Base-by-base conservation (phyloP, 1,140 invertebrate genomes). In the Maconellicoccus hirsutus region DNA sequence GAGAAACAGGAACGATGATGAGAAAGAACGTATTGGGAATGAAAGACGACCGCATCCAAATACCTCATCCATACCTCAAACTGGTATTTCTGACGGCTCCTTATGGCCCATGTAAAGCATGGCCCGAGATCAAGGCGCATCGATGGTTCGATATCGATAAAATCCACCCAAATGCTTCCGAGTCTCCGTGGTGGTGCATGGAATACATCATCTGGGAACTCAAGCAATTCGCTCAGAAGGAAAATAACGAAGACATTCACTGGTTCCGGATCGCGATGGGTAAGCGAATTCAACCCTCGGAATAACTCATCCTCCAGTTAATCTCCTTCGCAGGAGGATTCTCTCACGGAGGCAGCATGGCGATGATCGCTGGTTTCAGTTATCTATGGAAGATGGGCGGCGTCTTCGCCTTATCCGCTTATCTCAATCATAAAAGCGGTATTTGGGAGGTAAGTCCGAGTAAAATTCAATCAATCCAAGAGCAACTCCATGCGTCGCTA, bases 311-410 rank as follows among this genome's bases (percentile, higher is more conserved):
- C n/a, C 33, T 38, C 14, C 6, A 38, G 29, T 33, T 6, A 33
- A 33, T 29, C 70, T 71, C n/a, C n/a, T 61, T 78, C 80, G 69
- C 72, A 84, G 86, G 86, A 77, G 89, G 89, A 8, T 89, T 90
- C 77, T 90, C 89, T 29, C 90, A 90, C 87, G 89, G 89, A 29
- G 89, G 88, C 14, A 84, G 85, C 0, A 76, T 90, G 72, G 82
- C 88, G 0, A 75, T 89, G 12, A 86, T 91, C 73, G 78, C 85
- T 22, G 86, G 81, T 1, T 90, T 85, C 72, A 82, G 84, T 76
- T 84, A 84, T 74, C 80, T 83, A 42, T 81, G 80, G 19, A 79
- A 83, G 33, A 29, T 90, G 38, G 88, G 85, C 59, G 89, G 87
- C 38, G 83, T 85, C 25, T 88, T 89, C 79, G 83, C 83, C 0